Percentiles rank a stretch among this genome's conserved stretches.
These are phyloP conservation scores for Amniataba percoides DNA, from an alignment of 2,797 vertebrate species.

Conservation along the genomic window DNA sequence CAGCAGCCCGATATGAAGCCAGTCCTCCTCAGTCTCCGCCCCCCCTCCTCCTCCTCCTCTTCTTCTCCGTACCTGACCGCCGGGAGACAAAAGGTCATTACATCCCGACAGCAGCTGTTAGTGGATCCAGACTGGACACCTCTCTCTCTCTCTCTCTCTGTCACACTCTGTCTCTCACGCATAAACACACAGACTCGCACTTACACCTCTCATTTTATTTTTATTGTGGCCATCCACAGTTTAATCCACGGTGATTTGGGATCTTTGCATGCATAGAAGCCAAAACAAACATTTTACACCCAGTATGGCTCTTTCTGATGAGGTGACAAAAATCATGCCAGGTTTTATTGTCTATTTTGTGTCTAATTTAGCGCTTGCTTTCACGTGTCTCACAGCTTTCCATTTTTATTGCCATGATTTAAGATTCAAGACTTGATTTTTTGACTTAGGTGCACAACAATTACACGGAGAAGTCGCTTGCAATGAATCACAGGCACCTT, in stretches of 20 bases:
- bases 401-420: too few species aligned
- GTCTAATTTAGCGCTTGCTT: too few species aligned
- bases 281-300: neutral
- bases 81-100: conserved; percentile 79
- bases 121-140: conserved; percentile 17
- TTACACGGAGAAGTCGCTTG: too few species aligned
- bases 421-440: too few species aligned
- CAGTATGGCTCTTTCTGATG: neutral
- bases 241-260: too few species aligned
- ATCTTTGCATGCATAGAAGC: neutral
- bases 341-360: too few species aligned
- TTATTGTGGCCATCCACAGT: neutral
- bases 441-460: too few species aligned
- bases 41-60: too few species aligned
- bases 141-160: conserved; percentile 40
- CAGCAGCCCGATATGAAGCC: conserved; percentile 64
- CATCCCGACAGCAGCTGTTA: conserved; percentile 63
- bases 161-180: conserved; percentile 50
- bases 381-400: too few species aligned
- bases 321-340: neutral
- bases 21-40: conserved; percentile 71
- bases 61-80: conserved; percentile 75
- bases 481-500: too few species aligned
- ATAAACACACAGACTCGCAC: conserved; percentile 6
- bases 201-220: conserved; percentile 26